A percentile compares a stretch with the other conserved stretches of the same genome.
Evolutionary conservation across 2,797 vertebrate genomes (phyloP).

Genomic region (Gallinago stenura): DNA sequence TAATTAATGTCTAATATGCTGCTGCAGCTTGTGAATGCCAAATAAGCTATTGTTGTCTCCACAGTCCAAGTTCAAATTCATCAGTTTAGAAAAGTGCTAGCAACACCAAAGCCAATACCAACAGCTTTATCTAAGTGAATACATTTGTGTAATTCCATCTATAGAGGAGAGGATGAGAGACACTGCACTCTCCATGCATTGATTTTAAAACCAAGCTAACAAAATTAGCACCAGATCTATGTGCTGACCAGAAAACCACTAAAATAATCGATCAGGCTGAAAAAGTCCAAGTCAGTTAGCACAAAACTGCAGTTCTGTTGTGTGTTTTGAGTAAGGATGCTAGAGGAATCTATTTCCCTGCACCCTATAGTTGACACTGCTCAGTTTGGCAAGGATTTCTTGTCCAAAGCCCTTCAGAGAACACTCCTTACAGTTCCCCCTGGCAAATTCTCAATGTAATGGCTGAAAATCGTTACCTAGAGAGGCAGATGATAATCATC

Average conservation of each 20-base stretch:
- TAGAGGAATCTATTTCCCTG: not conserved
- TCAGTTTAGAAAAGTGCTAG: not conserved
- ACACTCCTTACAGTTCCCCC: not conserved
- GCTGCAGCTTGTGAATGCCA: not conserved
- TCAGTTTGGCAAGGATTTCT: not conserved
- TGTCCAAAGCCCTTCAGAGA: not conserved
- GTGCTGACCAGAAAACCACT: not conserved
- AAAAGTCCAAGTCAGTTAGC: not conserved
- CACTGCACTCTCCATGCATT: not conserved
- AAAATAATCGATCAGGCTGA: not conserved
- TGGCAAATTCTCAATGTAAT: not conserved
- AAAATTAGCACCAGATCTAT: not conserved
- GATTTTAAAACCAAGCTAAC: not conserved
- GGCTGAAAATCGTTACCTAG: not conserved
- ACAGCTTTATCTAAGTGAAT: not conserved
- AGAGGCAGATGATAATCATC: not conserved
- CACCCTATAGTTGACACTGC: not conserved
- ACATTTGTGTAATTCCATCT: not conserved
- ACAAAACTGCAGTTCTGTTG: not conserved
- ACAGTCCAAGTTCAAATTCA: not conserved
- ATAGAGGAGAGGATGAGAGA: not conserved
- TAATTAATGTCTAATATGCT: slow-evolving; percentile 46
- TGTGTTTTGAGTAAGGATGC: not conserved
- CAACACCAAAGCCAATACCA: not conserved
- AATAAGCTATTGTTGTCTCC: not conserved